A percentile compares a stretch with the other conserved stretches of the same genome.
These are phyloP conservation scores for Anas platyrhynchos DNA, from an alignment of 2,113 vertebrate genomes.

Conservation along the genomic window DNA sequence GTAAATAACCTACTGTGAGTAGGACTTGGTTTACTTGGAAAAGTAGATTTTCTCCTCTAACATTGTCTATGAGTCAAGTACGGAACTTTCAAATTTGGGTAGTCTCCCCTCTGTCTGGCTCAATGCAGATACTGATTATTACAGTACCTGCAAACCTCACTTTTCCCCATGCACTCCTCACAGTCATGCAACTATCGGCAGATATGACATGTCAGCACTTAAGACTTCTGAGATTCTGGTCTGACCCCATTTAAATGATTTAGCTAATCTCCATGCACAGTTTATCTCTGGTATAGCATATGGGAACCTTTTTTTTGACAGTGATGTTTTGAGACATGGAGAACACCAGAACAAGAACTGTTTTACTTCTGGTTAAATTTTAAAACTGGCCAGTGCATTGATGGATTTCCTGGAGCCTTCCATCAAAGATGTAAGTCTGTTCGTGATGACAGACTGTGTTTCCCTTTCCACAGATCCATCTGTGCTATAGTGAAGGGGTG, in stretches of 20 bases:
- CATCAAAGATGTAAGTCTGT: neutral
- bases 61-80: neutral
- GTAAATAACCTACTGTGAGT: neutral
- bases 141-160: neutral
- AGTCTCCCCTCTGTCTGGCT: neutral
- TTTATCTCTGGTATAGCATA: neutral
- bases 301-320: neutral
- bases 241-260: neutral
- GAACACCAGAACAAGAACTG: neutral
- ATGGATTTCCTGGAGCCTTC: constrained; percentile 7
- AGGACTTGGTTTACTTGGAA: neutral
- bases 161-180: neutral
- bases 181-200: neutral
- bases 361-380: neutral
- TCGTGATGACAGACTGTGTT: neutral
- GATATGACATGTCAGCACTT: neutral
- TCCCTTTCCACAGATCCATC: neutral
- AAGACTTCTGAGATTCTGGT: neutral
- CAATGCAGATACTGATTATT: neutral
- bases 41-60: neutral
- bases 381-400: neutral
- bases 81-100: neutral
- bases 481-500: neutral
- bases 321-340: neutral
- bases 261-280: neutral